Conservation (phyloP, 2,797 vertebrate genomes). For the Chelon auratus region DNA sequence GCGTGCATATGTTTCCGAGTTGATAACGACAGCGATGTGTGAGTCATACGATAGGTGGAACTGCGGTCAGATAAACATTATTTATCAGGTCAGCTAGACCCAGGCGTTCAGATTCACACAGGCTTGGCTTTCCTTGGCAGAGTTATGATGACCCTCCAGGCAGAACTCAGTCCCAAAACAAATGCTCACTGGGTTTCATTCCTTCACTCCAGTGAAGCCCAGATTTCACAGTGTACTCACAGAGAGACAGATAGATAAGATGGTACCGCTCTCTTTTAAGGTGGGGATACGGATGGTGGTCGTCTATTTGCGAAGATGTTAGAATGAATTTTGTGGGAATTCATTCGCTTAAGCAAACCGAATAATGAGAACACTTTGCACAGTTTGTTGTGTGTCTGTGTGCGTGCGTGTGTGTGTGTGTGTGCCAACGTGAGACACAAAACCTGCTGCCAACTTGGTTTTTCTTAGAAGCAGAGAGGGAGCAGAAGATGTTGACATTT, state of each 20-base stretch:
- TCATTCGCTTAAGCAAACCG: slow-evolving; percentile 31
- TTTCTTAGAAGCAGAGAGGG: slow-evolving; percentile 57
- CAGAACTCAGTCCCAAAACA: slow-evolving; percentile 65
- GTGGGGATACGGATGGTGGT: neutral
- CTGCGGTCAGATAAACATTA: slow-evolving; percentile 52
- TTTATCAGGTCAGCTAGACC: slow-evolving; percentile 74
- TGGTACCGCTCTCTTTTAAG: slow-evolving; percentile 17
- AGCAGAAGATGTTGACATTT: slow-evolving; percentile 85
- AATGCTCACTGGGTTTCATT: slow-evolving; percentile 55
- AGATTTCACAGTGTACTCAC: slow-evolving; percentile 45
- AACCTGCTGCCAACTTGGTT: slow-evolving; percentile 74
- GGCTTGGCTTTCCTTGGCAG: slow-evolving; percentile 46
- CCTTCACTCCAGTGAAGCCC: slow-evolving; percentile 48
- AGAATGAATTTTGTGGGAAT: slow-evolving; percentile 39
- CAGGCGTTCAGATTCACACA: slow-evolving; percentile 42
- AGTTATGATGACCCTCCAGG: slow-evolving; percentile 74
- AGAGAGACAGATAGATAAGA: slow-evolving; percentile 56
- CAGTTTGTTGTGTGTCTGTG: slow-evolving; percentile 27
- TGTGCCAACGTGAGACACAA: slow-evolving; percentile 55
- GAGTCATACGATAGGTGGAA: slow-evolving; percentile 38
- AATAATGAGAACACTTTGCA: slow-evolving; percentile 36
- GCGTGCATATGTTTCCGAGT: slow-evolving; percentile 10
- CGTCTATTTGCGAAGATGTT: slow-evolving; percentile 20
- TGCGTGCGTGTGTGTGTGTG: slow-evolving; percentile 18
- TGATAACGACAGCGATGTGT: slow-evolving; percentile 15